Percentiles rank a stretch among this genome's conserved stretches.
phyloP scores from a whole-genome alignment of 2,888 invertebrate genomes.

The Tanytarsus gracilentus region DNA sequence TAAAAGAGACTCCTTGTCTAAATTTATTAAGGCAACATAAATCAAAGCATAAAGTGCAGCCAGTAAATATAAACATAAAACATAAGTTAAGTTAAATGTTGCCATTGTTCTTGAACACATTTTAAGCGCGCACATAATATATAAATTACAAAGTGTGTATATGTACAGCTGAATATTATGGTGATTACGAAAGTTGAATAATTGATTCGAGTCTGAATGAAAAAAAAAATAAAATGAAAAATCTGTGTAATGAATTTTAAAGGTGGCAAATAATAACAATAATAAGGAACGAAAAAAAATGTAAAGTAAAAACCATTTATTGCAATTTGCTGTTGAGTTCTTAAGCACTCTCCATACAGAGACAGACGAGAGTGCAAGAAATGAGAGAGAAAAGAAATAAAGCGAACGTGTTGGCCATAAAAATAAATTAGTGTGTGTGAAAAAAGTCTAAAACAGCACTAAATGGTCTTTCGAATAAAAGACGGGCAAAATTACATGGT shows the following conservation, averaged over 20 bases:
- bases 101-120: not conserved
- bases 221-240: not conserved
- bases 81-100: not conserved
- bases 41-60: no score
- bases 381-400: not conserved
- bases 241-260: not conserved
- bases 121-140: no score
- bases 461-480: constrained; percentile 15
- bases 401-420: constrained; percentile 22
- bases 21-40: no score
- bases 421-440: constrained; percentile 25
- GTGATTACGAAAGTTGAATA: constrained; percentile 3
- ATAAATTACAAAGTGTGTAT: no score
- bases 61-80: no score
- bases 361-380: not conserved
- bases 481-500: constrained; percentile 21
- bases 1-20: no score
- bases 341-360: no score
- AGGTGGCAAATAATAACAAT: not conserved
- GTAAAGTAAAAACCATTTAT: not conserved
- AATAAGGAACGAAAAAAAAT: not conserved
- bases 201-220: constrained; percentile 3
- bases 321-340: constrained; percentile 16
- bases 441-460: constrained; percentile 23
- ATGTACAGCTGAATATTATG: no score